phyloP scores from a whole-genome alignment of 2,113 vertebrate genomes.

The Macroglossus sobrinus region DNA sequence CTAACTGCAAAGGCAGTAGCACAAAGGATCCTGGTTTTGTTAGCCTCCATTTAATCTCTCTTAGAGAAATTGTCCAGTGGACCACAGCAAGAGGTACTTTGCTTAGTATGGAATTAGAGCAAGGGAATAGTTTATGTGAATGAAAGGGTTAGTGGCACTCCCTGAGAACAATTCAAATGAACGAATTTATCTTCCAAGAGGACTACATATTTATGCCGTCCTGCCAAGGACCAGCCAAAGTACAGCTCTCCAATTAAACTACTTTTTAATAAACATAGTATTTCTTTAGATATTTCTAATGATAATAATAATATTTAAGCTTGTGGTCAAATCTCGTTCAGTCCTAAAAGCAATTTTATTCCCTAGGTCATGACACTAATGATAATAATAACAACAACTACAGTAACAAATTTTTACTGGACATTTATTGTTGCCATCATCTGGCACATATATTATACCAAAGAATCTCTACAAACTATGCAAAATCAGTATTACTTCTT shows the following conservation, averaged over 20 bases:
- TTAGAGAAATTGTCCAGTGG: not conserved
- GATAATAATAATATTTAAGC: not conserved
- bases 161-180: not conserved
- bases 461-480: not conserved
- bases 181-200: not conserved
- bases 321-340: not conserved
- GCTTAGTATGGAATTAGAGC: not conserved
- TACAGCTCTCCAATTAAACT: not conserved
- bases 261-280: not conserved
- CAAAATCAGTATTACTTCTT: constrained; percentile 3
- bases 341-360: not conserved
- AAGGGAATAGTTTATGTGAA: not conserved
- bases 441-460: not conserved
- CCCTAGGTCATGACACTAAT: not conserved
- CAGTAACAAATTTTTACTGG: not conserved
- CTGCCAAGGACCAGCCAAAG: not conserved
- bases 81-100: not conserved
- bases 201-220: not conserved
- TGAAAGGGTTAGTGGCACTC: not conserved
- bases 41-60: not conserved
- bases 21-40: not conserved
- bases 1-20: not conserved
- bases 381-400: not conserved
- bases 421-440: not conserved
- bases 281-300: not conserved